Evolutionary conservation across 1,140 invertebrate genomes (phyloP).

Genomic region (Zaprionus vittiger): DNA sequence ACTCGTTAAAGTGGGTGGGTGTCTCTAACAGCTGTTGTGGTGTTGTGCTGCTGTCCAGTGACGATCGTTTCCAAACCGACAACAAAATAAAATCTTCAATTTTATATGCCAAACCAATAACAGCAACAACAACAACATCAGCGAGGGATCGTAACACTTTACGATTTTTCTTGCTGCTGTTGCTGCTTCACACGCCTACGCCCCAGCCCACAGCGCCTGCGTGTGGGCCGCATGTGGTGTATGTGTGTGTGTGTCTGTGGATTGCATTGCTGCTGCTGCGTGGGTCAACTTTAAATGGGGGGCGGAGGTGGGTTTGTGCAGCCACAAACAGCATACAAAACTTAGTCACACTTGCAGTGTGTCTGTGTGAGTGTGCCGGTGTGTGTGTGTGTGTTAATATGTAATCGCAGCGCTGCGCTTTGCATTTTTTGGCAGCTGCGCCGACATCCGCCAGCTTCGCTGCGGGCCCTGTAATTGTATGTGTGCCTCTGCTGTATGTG

Average conservation of each 20-base stretch:
- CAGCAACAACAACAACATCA: slow-evolving; percentile 49
- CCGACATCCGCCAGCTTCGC: slow-evolving; percentile 34
- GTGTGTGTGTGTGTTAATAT: slow-evolving; percentile 3
- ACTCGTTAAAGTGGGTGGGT: slow-evolving; percentile 68
- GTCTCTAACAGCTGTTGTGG: slow-evolving; percentile 59
- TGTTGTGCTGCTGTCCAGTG: slow-evolving; percentile 25
- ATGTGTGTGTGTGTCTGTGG: slow-evolving; percentile 17
- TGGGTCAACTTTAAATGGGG: slow-evolving; percentile 41
- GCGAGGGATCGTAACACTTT: slow-evolving; percentile 30
- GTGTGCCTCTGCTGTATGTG: neutral
- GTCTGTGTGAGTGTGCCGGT: neutral
- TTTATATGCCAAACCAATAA: slow-evolving; percentile 67
- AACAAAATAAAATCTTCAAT: slow-evolving; percentile 70
- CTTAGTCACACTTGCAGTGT: neutral
- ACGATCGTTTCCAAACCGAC: slow-evolving; percentile 30
- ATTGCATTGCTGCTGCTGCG: slow-evolving; percentile 57
- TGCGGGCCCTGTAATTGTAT: slow-evolving; percentile 21
- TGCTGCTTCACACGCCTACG: slow-evolving; percentile 65
- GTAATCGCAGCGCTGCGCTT: slow-evolving; percentile 28
- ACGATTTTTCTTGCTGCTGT: slow-evolving; percentile 50
- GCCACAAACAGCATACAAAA: slow-evolving; percentile 26
- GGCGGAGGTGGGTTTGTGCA: neutral
- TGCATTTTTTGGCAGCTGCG: slow-evolving; percentile 53
- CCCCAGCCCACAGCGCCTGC: slow-evolving; percentile 26
- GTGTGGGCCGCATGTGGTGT: slow-evolving; percentile 59